phyloP scores from a whole-genome alignment of 2,113 vertebrate genomes.

The Ondatra zibethicus region DNA sequence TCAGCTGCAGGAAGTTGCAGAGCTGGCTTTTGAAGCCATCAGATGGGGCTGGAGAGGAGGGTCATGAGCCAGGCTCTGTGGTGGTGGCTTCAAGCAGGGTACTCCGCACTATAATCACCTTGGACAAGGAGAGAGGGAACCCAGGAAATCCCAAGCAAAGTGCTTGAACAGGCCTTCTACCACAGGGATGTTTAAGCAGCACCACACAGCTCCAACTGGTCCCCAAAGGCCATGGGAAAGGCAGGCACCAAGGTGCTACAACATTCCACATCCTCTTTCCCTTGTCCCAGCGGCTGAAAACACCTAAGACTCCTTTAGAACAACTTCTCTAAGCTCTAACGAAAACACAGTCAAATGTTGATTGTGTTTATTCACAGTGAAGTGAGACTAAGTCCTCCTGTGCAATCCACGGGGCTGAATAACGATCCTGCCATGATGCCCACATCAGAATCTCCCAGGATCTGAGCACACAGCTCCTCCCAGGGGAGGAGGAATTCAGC shows the following conservation, averaged over 20 bases:
- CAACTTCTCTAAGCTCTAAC: background rate
- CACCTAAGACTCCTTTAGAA: background rate
- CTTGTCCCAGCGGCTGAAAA: background rate
- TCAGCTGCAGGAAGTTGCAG: background rate
- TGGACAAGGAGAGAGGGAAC: background rate
- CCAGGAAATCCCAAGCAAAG: background rate
- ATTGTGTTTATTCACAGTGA: background rate
- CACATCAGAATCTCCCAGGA: background rate
- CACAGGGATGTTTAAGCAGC: background rate
- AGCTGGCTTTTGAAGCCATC: background rate
- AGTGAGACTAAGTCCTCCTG: background rate
- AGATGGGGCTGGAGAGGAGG: background rate
- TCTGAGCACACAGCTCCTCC: background rate
- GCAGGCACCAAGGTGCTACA: background rate
- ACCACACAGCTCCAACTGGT: background rate
- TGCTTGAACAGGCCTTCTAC: fast-evolving
- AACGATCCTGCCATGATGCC: background rate
- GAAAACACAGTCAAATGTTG: background rate
- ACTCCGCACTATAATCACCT: fast-evolving
- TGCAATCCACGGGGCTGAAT: background rate
- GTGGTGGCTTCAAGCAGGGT: fast-evolving
- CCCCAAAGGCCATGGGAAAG: background rate
- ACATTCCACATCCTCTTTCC: background rate
- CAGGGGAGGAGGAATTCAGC: background rate
- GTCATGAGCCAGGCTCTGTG: fast-evolving